Conservation (phyloP, 1,140 invertebrate species). For the Diabrotica undecimpunctata region DNA sequence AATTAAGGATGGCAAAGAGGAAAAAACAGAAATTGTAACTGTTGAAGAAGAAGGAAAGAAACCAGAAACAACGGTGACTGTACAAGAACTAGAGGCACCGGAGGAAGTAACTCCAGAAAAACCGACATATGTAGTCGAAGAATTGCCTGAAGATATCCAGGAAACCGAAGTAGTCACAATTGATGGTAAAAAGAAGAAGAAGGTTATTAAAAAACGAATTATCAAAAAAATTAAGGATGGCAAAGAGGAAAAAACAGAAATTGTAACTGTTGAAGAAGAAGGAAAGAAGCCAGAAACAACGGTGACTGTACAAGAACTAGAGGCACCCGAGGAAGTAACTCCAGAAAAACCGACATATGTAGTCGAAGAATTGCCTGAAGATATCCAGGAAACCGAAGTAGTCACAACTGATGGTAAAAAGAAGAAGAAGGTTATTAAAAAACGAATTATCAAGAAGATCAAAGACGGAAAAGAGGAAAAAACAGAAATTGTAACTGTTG, state of each 20-base stretch:
- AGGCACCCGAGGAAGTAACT: slow-evolving; percentile 29
- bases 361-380: neutral
- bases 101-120: slow-evolving; percentile 34
- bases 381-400: neutral
- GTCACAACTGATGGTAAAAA: neutral
- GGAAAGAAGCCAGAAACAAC: slow-evolving; percentile 41
- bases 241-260: slow-evolving; percentile 35
- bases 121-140: slow-evolving; percentile 37
- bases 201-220: slow-evolving; percentile 23
- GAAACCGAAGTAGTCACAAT: slow-evolving; percentile 24
- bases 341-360: neutral
- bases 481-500: neutral
- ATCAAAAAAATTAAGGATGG: slow-evolving; percentile 40
- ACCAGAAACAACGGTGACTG: slow-evolving; percentile 20
- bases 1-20: slow-evolving; percentile 20
- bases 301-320: slow-evolving; percentile 35
- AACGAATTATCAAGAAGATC: neutral
- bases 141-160: slow-evolving; percentile 39
- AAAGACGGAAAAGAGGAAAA: neutral
- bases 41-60: slow-evolving; percentile 14
- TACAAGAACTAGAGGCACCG: slow-evolving; percentile 29
- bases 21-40: slow-evolving; percentile 15
- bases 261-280: slow-evolving; percentile 33
- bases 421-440: neutral
- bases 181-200: slow-evolving; percentile 27